Evolutionary conservation across 1,140 invertebrate species (phyloP), one percentile per base, ranked within the genome.

Genomic region (Penaeus vannamei): DNA sequence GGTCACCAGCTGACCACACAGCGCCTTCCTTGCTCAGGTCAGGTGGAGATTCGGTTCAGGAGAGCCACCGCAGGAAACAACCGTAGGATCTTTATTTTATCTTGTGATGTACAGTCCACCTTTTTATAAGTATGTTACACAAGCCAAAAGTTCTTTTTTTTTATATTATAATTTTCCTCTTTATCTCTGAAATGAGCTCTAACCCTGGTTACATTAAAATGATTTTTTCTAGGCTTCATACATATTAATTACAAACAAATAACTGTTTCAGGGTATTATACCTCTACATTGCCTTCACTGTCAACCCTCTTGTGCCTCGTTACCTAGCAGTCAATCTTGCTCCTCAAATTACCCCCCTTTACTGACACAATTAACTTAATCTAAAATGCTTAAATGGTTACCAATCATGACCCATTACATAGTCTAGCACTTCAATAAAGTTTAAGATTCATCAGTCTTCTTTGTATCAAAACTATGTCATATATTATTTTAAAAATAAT

Each of bases 301-400:
- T 84, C 83, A 84, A 84, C 83, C 83, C 83, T 84, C 62, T 64
- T 36, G 26, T 84, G 83, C 64, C 64, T 84, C 42, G 61, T 69
- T 42, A 84, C 83, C 83, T 46, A 66, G 69, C 64, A 66, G 83
- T 64, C 83, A 84, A 84, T 84, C 83, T 84, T 84, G 83, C 83
- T 69, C 69, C 69, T 32, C 53, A 53, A 53, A 53, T 53, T 36
- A 42, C n/a, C 32, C 26, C 61, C 29, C 32, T 64, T 64, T 26
- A 23, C 29, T 61, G 36, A 79, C 32, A 79, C 19, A 53, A 79
- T 46, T 23, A 53, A 79, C 42, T 23, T 79, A 53, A 79, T 53
- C 36, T 79, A 46, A 79, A 79, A 79, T 46, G 77, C 77, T 53
- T 53, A 53, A 53, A 79, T 79, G 42, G 77, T 79, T 53, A 79